Evolutionary conservation across 2,113 vertebrate genomes (phyloP), one percentile per base, ranked within the genome.

Genomic region (Oenanthe melanoleuca): DNA sequence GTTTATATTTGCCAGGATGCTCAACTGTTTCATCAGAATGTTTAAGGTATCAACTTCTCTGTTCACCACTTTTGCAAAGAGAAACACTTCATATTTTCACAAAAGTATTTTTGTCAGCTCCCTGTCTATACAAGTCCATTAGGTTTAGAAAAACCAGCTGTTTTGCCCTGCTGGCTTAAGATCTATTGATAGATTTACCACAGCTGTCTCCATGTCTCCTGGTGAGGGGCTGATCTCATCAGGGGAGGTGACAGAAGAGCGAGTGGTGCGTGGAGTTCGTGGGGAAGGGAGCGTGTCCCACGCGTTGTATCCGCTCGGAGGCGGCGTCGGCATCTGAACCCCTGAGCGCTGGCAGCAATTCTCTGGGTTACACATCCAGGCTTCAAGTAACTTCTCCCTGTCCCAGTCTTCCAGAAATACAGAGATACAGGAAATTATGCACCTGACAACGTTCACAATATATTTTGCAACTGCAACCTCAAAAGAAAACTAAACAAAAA

Each of bases 231-330:
- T 99, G 96, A 99, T 98, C 87, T 99, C 99, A 85, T 99, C 99
- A 16, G 99, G 99, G 42, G 99, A 99, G 12, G 99, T 99, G 91
- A 99, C 92, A 33, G 99, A 99, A 55, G 99, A 99, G 45, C 98
- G 99, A 11, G 99, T 98, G 8, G 98, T 99, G 85, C 99, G 99
- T 2, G 99, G 99, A 2, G 99, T 99, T 24, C 99, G 98, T 0
- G 99, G 99, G 1, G 99, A 99, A 38, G 99, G 99, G 37, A 99
- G 98, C 0, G 99, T 99, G 95, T 99, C 99, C 99, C 99, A 99
- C 9, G 99, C 98, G 18, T 99, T 99, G 96, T 97, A 99, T 4
- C 99, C 99, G 37, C 98, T 99, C 13, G 99, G 99, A 34, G 99
- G 99, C 16, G 99, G 99, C 26, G 99, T 99, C 79, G 98, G 99